Evolutionary conservation across 2,113 vertebrate genomes (phyloP).

Genomic region (Capreolus pygargus): DNA sequence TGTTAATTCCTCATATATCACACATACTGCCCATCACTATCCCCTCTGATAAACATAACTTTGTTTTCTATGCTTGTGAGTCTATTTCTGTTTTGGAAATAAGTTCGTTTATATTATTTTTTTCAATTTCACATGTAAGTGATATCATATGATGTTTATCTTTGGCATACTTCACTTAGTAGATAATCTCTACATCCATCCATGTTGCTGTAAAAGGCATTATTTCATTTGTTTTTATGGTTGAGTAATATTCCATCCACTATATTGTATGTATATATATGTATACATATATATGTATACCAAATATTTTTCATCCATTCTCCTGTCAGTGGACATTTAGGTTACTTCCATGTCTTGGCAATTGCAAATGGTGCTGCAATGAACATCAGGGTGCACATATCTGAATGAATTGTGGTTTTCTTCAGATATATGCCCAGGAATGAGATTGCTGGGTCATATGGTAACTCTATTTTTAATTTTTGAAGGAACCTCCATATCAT

Average conservation of each 20-base stretch:
- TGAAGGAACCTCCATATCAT: neutral
- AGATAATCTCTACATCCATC: neutral
- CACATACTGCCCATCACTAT: neutral
- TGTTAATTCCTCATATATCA: neutral
- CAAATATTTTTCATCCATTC: neutral
- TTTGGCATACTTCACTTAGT: neutral
- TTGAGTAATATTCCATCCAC: neutral
- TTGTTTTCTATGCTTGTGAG: neutral
- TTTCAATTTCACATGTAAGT: neutral
- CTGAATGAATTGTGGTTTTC: neutral
- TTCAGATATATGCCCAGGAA: neutral
- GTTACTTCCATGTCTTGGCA: neutral
- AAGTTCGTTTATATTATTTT: neutral
- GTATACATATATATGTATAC: accelerated
- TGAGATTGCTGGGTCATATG: neutral
- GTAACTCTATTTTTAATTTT: neutral
- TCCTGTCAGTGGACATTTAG: neutral
- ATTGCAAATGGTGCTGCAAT: neutral
- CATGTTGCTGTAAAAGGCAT: neutral
- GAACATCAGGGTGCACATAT: neutral
- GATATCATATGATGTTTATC: neutral
- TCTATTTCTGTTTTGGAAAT: neutral
- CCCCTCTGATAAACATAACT: neutral
- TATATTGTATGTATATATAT: neutral
- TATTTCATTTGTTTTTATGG: neutral